These are phyloP conservation scores for Odiellus spinosus DNA, from an alignment of 2,888 invertebrate genomes.

Conservation along the genomic window DNA sequence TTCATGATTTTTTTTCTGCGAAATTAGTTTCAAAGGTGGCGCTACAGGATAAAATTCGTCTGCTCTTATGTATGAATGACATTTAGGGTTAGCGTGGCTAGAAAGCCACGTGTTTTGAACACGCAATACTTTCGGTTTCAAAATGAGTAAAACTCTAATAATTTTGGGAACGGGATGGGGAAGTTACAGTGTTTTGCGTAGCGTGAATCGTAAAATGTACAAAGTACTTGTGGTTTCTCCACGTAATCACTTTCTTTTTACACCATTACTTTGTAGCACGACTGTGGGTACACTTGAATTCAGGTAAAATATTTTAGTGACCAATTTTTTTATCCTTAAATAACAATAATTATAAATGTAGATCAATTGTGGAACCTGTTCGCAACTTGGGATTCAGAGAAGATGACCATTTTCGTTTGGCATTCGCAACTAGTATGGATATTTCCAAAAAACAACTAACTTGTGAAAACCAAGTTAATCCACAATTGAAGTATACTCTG, in stretches of 20 bases:
- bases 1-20: too few species aligned
- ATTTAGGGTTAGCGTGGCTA: too few species aligned
- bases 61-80: too few species aligned
- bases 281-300: slow-evolving; percentile 32
- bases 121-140: not conserved
- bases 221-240: slow-evolving; percentile 32
- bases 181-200: slow-evolving; percentile 29
- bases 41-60: too few species aligned
- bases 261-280: slow-evolving; percentile 31
- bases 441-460: slow-evolving; percentile 21
- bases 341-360: slow-evolving; percentile 14
- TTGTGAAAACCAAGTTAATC: slow-evolving; percentile 26
- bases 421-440: slow-evolving; percentile 26
- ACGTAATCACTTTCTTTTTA: slow-evolving; percentile 33
- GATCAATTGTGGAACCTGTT: slow-evolving; percentile 33
- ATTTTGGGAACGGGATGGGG: slow-evolving; percentile 33
- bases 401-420: slow-evolving; percentile 29
- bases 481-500: slow-evolving; percentile 23
- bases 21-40: too few species aligned
- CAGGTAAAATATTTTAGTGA: slow-evolving; percentile 8
- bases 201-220: slow-evolving; percentile 27
- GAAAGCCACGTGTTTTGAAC: not conserved
- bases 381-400: slow-evolving; percentile 29
- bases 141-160: slow-evolving; percentile 15
- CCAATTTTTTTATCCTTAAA: not conserved